Percentiles rank a stretch among this genome's conserved stretches.
These are phyloP conservation scores for Hypercompe scribonia DNA, from an alignment of 2,888 invertebrate genomes.

Conservation along the genomic window DNA sequence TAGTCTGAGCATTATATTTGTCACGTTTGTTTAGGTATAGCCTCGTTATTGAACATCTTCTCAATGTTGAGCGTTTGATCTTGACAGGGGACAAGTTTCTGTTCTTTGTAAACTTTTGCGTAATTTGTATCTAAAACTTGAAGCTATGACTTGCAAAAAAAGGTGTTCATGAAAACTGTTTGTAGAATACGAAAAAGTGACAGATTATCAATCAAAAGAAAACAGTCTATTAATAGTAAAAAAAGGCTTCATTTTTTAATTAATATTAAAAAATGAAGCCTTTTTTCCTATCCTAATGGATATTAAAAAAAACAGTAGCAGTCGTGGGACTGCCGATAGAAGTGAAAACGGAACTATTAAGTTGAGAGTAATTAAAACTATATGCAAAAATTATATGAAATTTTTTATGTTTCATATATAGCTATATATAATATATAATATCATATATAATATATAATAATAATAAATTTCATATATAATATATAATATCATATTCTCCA, in stretches of 20 bases:
- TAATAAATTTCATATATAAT: no score
- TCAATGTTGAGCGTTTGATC: constrained; percentile 2
- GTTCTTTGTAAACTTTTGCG: neutral
- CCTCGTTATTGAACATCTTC: neutral
- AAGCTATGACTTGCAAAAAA: neutral
- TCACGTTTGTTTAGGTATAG: neutral
- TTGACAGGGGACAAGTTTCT: neutral
- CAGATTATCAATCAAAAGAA: neutral
- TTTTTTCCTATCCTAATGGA: no score
- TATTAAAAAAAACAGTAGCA: no score
- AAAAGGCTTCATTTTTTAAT: neutral
- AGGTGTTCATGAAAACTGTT: neutral
- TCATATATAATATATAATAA: no score
- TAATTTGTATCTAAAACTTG: neutral
- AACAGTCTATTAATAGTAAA: neutral
- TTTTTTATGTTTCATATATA: no score
- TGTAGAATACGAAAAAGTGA: neutral
- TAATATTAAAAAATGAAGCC: no score
- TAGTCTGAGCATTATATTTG: constrained; percentile 2
- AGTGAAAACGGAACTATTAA: no score
- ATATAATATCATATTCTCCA: no score
- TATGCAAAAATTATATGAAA: no score
- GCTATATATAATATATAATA: no score
- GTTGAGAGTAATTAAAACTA: no score
- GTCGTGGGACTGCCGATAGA: no score